Evolutionary conservation across 37 sponge, comb jelly and placozoan species (phyloP).

Genomic region (Beroe forskalii): DNA sequence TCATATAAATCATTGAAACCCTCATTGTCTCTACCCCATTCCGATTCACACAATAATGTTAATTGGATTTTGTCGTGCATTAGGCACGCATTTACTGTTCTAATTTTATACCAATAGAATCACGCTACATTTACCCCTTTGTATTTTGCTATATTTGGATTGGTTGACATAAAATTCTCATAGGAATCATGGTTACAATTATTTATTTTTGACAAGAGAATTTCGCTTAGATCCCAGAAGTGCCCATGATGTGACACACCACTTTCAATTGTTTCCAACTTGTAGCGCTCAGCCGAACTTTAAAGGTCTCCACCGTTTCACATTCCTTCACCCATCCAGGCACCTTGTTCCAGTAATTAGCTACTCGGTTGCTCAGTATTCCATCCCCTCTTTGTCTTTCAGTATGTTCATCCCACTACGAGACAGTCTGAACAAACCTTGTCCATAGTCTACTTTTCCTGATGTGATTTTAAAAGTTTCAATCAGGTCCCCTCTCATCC

Average conservation of each 20-base stretch:
- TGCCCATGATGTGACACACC: not conserved
- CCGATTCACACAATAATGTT: not conserved
- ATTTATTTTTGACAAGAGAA: not conserved
- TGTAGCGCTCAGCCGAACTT: slow-evolving; percentile 2
- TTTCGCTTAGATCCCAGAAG: not conserved
- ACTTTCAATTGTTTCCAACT: not conserved
- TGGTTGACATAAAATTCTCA: slow-evolving; percentile 1
- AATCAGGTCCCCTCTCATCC: slow-evolving; percentile 12
- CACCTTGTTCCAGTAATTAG: slow-evolving; percentile 48
- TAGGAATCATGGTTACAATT: slow-evolving; percentile 41
- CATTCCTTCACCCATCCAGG: not conserved
- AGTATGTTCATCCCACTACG: slow-evolving; percentile 28
- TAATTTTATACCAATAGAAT: too few relatives aligned
- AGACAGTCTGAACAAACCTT: slow-evolving; percentile 22
- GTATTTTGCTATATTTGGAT: not conserved
- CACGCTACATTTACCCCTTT: not conserved
- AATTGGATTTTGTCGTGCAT: not conserved
- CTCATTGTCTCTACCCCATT: slow-evolving; percentile 20
- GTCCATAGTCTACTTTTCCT: not conserved
- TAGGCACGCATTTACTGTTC: not conserved
- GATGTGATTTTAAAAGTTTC: slow-evolving; percentile 31
- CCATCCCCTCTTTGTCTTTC: not conserved
- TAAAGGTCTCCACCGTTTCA: not conserved
- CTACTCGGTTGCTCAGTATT: slow-evolving; percentile 13
- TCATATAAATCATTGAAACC: not conserved